Conservation (phyloP, 2,113 vertebrate species). For the Barnardius zonarius region DNA sequence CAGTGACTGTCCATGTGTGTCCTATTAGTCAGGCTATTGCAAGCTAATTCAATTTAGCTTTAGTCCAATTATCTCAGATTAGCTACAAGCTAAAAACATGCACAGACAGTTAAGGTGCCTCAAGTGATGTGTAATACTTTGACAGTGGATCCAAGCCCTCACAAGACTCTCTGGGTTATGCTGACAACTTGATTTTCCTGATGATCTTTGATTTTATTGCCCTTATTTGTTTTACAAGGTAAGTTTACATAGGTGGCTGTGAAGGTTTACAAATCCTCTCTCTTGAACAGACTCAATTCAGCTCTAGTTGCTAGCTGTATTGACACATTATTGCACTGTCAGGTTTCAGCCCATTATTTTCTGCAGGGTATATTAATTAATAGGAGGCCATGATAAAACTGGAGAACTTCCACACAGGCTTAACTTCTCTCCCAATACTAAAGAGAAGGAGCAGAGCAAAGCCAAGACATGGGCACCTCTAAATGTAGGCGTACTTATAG, state of each 20-base stretch:
- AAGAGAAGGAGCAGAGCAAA: background rate
- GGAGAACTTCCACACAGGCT: background rate
- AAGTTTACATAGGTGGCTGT: background rate
- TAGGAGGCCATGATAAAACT: background rate
- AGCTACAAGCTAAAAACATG: background rate
- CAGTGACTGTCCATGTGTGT: background rate
- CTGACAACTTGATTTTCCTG: background rate
- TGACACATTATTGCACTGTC: background rate
- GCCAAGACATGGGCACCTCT: accelerated
- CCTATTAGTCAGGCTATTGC: background rate
- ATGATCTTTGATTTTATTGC: background rate
- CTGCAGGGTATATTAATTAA: background rate
- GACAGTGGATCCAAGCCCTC: background rate
- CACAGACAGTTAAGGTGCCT: background rate
- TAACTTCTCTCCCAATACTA: background rate
- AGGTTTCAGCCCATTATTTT: background rate
- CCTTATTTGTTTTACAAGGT: background rate
- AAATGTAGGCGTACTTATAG: background rate
- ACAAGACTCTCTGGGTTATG: background rate
- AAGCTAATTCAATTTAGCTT: constrained; percentile 22
- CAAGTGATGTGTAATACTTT: background rate
- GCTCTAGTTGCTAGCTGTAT: background rate
- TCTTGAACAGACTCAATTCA: background rate
- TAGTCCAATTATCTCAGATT: constrained; percentile 13
- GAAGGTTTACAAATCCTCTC: background rate